Evolutionary conservation across 2,113 vertebrate genomes (phyloP).

Genomic region (Colistium nudipinnis): DNA sequence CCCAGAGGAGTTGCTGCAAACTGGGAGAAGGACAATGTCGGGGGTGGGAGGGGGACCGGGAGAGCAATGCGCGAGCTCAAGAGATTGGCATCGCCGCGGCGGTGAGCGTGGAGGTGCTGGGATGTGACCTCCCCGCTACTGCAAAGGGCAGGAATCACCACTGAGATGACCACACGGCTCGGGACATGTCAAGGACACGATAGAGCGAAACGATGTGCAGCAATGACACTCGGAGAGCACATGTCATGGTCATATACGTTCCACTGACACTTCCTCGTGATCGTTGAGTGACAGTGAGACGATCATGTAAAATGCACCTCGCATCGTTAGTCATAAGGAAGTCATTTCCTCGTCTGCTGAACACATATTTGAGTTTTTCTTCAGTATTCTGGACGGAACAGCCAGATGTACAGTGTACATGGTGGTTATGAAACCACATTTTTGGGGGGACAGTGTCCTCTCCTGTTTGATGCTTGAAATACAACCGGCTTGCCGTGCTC

Average conservation of each 20-base stretch:
- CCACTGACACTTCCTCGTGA: slow-evolving; percentile 4
- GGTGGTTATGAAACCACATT: slow-evolving; percentile 10
- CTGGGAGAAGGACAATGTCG: slow-evolving; percentile 71
- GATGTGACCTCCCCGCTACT: slow-evolving; percentile 56
- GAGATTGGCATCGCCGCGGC: slow-evolving; percentile 48
- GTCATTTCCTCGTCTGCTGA: neutral
- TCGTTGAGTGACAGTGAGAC: neutral
- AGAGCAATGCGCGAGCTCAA: slow-evolving; percentile 29
- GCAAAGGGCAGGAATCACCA: slow-evolving; percentile 47
- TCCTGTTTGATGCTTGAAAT: slow-evolving; percentile 39
- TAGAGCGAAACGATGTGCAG: slow-evolving; percentile 19
- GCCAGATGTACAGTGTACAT: neutral
- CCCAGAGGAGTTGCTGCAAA: slow-evolving; percentile 77
- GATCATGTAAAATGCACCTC: neutral
- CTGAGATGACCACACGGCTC: slow-evolving; percentile 43
- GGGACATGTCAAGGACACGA: slow-evolving; percentile 22
- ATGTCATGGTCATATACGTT: neutral
- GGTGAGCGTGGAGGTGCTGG: slow-evolving; percentile 44
- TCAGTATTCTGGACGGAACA: neutral
- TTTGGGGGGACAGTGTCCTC: slow-evolving; percentile 58
- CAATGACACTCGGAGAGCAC: slow-evolving; percentile 23
- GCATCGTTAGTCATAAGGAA: neutral
- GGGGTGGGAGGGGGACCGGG: slow-evolving; percentile 59
- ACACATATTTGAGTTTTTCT: slow-evolving; percentile 1
- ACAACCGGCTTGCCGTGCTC: neutral